phyloP scores from a whole-genome alignment of 2,888 invertebrate species.

The Gymnosoma rotundatum region DNA sequence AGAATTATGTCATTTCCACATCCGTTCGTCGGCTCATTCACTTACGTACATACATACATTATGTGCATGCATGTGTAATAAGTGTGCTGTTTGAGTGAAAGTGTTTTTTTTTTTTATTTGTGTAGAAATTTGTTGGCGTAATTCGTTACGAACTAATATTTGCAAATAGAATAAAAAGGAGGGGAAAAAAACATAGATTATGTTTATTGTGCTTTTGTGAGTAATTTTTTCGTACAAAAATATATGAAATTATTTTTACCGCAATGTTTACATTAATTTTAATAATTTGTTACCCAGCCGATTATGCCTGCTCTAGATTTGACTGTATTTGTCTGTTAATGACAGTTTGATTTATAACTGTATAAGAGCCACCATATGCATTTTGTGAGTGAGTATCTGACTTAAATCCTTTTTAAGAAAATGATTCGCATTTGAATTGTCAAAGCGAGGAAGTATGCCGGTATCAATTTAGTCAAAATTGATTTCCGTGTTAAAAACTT shows the following conservation, averaged over 20 bases:
- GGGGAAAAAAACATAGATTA: constrained; percentile 29
- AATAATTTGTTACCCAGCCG: constrained; percentile 68
- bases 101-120: constrained; percentile 10
- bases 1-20: constrained; percentile 31
- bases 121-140: constrained; percentile 12
- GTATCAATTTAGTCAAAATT: too few relatives aligned
- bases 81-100: not conserved
- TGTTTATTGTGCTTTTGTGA: constrained; percentile 60
- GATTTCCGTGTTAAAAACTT: too few relatives aligned
- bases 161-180: not conserved
- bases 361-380: too few relatives aligned
- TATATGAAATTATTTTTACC: constrained; percentile 55
- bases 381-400: too few relatives aligned
- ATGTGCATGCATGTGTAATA: too few relatives aligned
- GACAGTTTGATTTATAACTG: too few relatives aligned
- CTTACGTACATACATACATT: too few relatives aligned
- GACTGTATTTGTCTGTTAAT: not conserved
- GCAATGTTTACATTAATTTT: constrained; percentile 63
- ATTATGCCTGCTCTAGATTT: constrained; percentile 27
- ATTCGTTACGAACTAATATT: not conserved
- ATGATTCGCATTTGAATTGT: too few relatives aligned
- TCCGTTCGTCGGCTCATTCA: not conserved
- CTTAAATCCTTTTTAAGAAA: too few relatives aligned
- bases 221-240: constrained; percentile 48
- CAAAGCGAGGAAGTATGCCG: too few relatives aligned